Base-by-base conservation (phyloP, 2,888 invertebrate genomes). In the Brachypterus glaber region DNA sequence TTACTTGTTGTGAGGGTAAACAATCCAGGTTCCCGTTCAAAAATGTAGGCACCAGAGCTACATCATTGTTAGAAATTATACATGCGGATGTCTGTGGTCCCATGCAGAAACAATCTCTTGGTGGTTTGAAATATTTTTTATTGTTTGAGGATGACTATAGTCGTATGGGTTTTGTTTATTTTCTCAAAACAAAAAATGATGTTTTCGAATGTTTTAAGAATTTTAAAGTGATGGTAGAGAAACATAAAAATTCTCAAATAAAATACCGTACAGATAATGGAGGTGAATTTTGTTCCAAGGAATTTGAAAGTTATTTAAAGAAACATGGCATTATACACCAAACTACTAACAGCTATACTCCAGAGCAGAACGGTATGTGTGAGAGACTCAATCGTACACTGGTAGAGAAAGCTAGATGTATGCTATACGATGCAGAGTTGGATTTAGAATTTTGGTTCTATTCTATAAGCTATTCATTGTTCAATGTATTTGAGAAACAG, bases 91-190 rank as follows among this genome's bases (percentile, higher is more conserved):
- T 54, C 2, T 52, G 49, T 43, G 55, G 53, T 9, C 54, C 52
- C 1, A 51, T 53, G 48, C 44, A 49, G 35, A 35, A n/a, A 1
- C 7, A 17, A 15, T 49, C 50, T n/a, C 15, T 44, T 27, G 47
- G 47, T 24, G 50, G 48, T 3, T 33, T 45, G 1, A 46, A 36
- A 31, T 57, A 53, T 41, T 51, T 55, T 41, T 34, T 58, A 1
- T 40, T 54, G 0, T 53, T 61, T 29, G 41, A 53, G 1, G 59
- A 59, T 50, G 58, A 62, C 39, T 41, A 39, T 33, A 54, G 45
- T 11, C 32, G 49, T 15, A 51, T 45, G 43, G 33, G 42, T 8
- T 48, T 47, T 37, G 42, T 49, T 9, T 54, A 52, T 27, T 47
- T 54, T 33, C 25, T 54, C 4, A 51, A 49, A 37, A 33, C 17